Evolutionary conservation across 2,797 vertebrate genomes (phyloP), one percentile per base, ranked within the genome.

Genomic region (Hozukius guyotensis): DNA sequence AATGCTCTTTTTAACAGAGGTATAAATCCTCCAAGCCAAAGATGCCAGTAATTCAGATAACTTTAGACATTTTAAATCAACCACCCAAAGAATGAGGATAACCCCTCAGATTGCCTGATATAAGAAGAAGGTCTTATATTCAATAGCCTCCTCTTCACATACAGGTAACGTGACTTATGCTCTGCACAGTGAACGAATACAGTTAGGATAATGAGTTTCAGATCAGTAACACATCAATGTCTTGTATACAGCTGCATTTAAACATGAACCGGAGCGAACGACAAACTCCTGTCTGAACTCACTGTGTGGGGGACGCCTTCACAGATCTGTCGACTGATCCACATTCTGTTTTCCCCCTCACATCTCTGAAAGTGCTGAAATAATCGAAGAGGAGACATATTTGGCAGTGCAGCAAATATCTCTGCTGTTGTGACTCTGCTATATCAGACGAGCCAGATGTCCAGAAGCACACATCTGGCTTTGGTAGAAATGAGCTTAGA

Each of bases 391-490:
- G 32, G 61, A 77, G 20, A 60, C n/a, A 70, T n/a, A 63, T 72
- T 63, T 81, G 72, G 75, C 64, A 49, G 38, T 1, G 8, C 25
- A 66, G 62, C 64, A 27, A 9, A 64, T 29, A 75, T 56, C 52
- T 55, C 20, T 61, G 57, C 36, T 61, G 4, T 60, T 81, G 68
- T 65, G 78, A 73, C 64, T 38, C 8, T 63, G 68, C 64, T 81
- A 27, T 75, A 79, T 85, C 49, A 63, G 57, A 82, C 67, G 8
- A 49, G 31, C 69, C 77, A 84, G 4, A 68, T 74, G 75, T 77
- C 36, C 80, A 76, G 59, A 65, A 27, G 38, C 52, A 59, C 5
- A 84, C 80, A 86, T 86, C 66, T 84, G 85, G 75, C 9, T 69
- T n/a, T 11, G 16, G 22, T 9, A 22, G 52, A 66, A 55, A 65